These are phyloP conservation scores for Beris chalybata DNA, from an alignment of 2,888 invertebrate genomes.

Conservation along the genomic window DNA sequence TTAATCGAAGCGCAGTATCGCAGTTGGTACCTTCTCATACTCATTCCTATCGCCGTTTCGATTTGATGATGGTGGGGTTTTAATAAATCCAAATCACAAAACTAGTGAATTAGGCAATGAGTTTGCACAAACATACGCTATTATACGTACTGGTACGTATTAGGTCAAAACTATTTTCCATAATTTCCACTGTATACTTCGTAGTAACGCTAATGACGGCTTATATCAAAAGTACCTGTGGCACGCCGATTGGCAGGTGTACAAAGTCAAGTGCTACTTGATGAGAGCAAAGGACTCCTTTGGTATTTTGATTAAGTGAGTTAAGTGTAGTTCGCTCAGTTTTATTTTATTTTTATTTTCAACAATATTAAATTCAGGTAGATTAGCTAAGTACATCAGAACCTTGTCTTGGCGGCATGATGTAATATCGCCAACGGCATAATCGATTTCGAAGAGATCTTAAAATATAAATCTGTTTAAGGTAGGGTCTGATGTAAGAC, in stretches of 20 bases:
- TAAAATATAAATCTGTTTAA: no score
- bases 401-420: background rate
- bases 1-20: background rate
- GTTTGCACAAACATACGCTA: slow-evolving; percentile 4
- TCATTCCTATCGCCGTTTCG: slow-evolving; percentile 1
- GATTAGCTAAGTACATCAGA: slow-evolving; percentile 4
- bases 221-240: slow-evolving; percentile 13
- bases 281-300: slow-evolving; percentile 23
- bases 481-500: no score
- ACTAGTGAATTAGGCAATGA: slow-evolving; percentile 30
- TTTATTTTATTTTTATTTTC: slow-evolving; percentile 14
- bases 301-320: slow-evolving; percentile 12
- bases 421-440: background rate
- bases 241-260: slow-evolving; percentile 27
- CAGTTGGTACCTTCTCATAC: background rate
- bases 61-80: slow-evolving; percentile 28
- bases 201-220: slow-evolving; percentile 23
- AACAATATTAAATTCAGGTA: background rate
- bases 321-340: background rate
- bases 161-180: slow-evolving; percentile 28
- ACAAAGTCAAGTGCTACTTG: slow-evolving; percentile 29
- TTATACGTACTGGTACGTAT: background rate
- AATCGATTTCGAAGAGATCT: no score
- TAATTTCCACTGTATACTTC: slow-evolving; percentile 11
- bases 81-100: slow-evolving; percentile 22